phyloP scores from a whole-genome alignment of 2,888 invertebrate genomes.

The Coecobrya sp. region DNA sequence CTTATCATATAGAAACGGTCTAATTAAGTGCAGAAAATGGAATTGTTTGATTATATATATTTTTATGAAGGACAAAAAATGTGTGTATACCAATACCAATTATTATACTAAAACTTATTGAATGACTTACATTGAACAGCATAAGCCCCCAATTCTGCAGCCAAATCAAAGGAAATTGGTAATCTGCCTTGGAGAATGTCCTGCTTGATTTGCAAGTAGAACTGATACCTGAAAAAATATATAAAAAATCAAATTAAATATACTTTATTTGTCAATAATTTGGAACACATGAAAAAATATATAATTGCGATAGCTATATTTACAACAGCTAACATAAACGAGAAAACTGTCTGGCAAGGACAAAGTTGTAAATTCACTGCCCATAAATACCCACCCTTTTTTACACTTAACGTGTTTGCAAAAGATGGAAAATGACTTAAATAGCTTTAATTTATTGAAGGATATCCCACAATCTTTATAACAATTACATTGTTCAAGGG shows the following conservation, averaged over 20 bases:
- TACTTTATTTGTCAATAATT: constrained; percentile 10
- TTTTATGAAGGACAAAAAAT: background rate
- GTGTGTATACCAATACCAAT: background rate
- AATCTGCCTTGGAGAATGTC: constrained; percentile 98
- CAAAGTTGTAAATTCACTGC: no score
- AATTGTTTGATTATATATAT: background rate
- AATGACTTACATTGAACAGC: constrained; percentile 99
- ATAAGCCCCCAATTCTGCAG: constrained; percentile 96
- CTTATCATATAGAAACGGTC: background rate
- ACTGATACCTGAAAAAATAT: constrained; percentile 94
- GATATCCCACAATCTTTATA: no score
- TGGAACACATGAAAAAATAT: no score
- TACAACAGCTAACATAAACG: no score
- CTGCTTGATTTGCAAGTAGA: constrained; percentile 98
- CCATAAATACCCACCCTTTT: no score
- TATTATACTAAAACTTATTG: no score
- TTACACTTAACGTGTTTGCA: no score
- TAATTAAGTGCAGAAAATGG: background rate
- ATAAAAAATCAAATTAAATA: background rate
- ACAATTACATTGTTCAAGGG: no score
- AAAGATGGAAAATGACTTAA: no score
- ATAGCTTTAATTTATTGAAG: no score
- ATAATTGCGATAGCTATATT: no score
- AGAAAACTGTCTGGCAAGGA: no score
- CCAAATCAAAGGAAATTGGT: constrained; percentile 96